Base-by-base conservation (phyloP, 92 coral and sea anemone species). In the Desmophyllum pertusum region DNA sequence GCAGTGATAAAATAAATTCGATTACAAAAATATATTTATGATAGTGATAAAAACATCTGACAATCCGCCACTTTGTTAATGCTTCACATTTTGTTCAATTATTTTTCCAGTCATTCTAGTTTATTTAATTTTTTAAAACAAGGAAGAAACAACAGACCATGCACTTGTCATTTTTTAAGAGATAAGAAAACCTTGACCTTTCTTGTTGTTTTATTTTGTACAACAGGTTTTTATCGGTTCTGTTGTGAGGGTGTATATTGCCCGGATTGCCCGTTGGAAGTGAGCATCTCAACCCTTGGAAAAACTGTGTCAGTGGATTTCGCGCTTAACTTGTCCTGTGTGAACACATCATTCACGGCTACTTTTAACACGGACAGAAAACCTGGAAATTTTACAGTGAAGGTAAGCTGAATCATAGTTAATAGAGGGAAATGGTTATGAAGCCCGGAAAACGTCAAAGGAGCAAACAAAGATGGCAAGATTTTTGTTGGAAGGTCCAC, bases 161-260 rank as follows among this genome's bases (percentile, higher is more conserved):
- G 30, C 63, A 55, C 7, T 55, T n/a, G 63, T 8, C 61, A n/a
- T 55, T 13, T 13, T 48, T 14, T 13, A 2, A 48, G 63, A 55
- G 13, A 5, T 4, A 55, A 1, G 39, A 15, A 73, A 4, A 25
- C 15, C 1, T 4, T 29, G 6, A 1, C 43, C 11, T 37, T 53
- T 36, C 33, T 35, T 21, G 6, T 5, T 5, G n/a, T 55, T 59
- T 27, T n/a, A 30, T 27, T 38, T 39, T n/a, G n/a, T n/a, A n/a
- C 21, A 14, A 31, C 53, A 81, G 85, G 77, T 15, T 69, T n/a
- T 70, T 79, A 77, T 63, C 66, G 63, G 61, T 91, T 64, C 50
- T 91, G 94, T 79, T 91, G 94, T 50, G 77, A 84, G 15, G 94
- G 94, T 9, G 83, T 91, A 40, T 69, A 79, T 81, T 91, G 94